Percentiles rank a stretch among this genome's conserved stretches.
These are phyloP conservation scores for Megalops cyprinoides DNA, from an alignment of 2,797 vertebrate genomes.

Conservation along the genomic window DNA sequence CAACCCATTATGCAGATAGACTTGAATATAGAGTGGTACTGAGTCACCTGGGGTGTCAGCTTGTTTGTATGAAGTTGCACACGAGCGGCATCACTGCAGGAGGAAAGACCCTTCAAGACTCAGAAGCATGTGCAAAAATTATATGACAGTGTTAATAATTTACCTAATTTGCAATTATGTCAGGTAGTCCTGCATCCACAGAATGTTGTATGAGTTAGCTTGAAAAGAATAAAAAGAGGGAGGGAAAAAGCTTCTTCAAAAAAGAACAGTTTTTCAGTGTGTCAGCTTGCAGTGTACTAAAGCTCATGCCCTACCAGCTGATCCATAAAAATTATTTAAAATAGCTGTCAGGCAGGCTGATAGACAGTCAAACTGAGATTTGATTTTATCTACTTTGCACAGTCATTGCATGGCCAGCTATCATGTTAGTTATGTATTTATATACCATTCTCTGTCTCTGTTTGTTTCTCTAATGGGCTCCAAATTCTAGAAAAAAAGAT, in stretches of 20 bases:
- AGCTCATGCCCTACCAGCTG: neutral
- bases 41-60: neutral
- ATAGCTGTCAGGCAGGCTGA: neutral
- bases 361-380: neutral
- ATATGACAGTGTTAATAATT: conserved; percentile 23
- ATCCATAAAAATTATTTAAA: conserved; percentile 6
- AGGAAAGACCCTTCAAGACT: neutral
- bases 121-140: neutral
- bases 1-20: neutral
- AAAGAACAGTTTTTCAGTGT: conserved; percentile 24
- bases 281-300: neutral
- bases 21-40: no score
- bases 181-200: neutral
- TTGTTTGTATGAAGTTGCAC: neutral
- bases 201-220: neutral
- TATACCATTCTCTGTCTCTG: neutral
- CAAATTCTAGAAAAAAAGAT: no score
- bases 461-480: neutral
- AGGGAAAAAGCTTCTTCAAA: neutral
- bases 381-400: neutral
- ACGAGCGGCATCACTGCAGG: neutral
- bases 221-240: neutral
- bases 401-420: neutral
- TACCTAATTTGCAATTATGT: conserved; percentile 18
- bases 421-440: neutral